phyloP scores from a whole-genome alignment of 2,888 invertebrate genomes.

The Stomorhina lunata region DNA sequence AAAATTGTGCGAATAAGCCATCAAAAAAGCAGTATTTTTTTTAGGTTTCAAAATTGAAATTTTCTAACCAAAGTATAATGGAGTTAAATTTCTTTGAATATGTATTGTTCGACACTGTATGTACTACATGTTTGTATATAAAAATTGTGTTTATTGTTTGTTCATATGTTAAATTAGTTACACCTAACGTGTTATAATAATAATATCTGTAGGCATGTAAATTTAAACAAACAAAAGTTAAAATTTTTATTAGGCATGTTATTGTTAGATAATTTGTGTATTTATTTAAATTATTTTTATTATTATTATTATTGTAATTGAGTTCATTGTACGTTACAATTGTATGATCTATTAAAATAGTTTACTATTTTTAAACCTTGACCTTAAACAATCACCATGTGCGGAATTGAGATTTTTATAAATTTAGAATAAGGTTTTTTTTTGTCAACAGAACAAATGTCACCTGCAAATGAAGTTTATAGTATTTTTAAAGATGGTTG shows the following conservation, averaged over 20 bases:
- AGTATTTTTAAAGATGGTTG: too few species aligned
- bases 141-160: background rate
- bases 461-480: too few species aligned
- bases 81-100: background rate
- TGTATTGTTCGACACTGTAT: too few species aligned
- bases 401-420: background rate
- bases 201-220: background rate
- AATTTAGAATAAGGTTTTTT: slow-evolving; percentile 12
- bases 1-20: too few species aligned
- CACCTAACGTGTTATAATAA: background rate
- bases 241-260: background rate
- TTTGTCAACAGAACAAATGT: too few species aligned
- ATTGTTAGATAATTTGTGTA: too few species aligned
- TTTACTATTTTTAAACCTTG: slow-evolving; percentile 30
- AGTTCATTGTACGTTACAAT: slow-evolving; percentile 53
- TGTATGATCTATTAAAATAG: slow-evolving; percentile 5
- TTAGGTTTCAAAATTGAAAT: too few species aligned
- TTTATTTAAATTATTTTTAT: background rate
- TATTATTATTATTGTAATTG: background rate
- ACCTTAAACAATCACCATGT: slow-evolving; percentile 31
- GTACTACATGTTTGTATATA: too few species aligned
- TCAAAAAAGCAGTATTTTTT: too few species aligned
- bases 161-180: background rate
- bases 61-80: too few species aligned
- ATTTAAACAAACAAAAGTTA: too few species aligned